Base-by-base conservation (phyloP, 2,888 invertebrate genomes). In the Emmelina monodactyla region DNA sequence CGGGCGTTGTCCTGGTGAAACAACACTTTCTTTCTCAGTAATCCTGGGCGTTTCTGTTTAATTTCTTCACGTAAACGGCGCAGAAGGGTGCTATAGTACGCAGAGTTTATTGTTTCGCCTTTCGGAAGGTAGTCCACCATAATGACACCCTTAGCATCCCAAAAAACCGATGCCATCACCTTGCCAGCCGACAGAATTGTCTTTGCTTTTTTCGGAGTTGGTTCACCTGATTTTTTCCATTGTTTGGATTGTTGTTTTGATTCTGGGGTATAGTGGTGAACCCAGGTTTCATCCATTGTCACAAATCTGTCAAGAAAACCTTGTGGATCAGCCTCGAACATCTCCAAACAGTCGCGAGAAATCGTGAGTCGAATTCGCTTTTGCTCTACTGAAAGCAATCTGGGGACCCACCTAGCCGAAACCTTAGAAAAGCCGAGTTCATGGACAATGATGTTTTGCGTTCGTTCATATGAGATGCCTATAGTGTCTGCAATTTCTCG, bases 401-500 rank as follows among this genome's bases (percentile, higher is more conserved):
- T 33, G n/a, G 38, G 31, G 11, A 40, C 37, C 44, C 38, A 44
- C 28, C 32, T 28, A 13, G 38, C 38, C 22, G 38, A 44, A 9
- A 37, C 40, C 32, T 38, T 29, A 35, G 16, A 32, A 32, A 42
- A 39, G 22, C 38, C 34, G 9, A 39, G 32, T 33, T 42, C 36
- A 22, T 41, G 25, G 11, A 12, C 2, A 15, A 37, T 34, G 16
- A 38, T 41, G 35, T 41, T 32, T 37, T 39, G 41, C 29, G 38
- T 43, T 33, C 34, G 28, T 31, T 25, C 25, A 25, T 25, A 25
- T 25, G 25, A 25, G n/a, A 25, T 25, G 6, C 25, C 25, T 25
- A 25, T 38, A 30, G 35, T 40, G 25, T 43, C 35, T 16, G 39
- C 40, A 19, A 40, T 43, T 22, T 45, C 39, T 15, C 33, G 29